Base-by-base conservation (phyloP, 1,140 invertebrate species). In the Calycopis cecrops region DNA sequence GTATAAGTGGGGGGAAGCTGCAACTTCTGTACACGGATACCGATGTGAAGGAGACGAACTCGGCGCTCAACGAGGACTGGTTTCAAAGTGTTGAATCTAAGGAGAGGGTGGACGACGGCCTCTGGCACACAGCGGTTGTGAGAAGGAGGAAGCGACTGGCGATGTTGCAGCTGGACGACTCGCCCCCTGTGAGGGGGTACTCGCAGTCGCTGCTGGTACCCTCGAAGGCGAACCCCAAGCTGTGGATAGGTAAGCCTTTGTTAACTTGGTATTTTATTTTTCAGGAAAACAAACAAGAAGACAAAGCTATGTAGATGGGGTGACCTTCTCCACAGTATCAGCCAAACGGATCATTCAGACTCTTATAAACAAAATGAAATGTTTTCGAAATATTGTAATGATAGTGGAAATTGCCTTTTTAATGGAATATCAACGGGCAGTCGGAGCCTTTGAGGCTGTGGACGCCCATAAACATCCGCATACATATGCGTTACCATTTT, bases 121-220 rank as follows among this genome's bases (percentile, higher is more conserved):
- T 91, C 38, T 95, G 94, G 93, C 94, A 96, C 73, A 91, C 90
- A 14, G 85, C 94, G 4, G 84, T 89, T 7, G 89, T 93, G 44
- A 90, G 89, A 59, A 89, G 94, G 63, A 88, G 93, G 59, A 93
- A 93, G 75, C 79, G 92, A 64, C 81, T 92, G 17, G 92, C 92
- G 11, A 90, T 90, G 65, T 79, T 96, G 38, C 90, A 92, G 71
- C 90, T 95, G 9, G 94, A 95, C 73, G 88, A 90, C 38, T 86
- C 90, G 52, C 73, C 87, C n/a, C 89, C 91, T 4, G 86, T 92
- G 1, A 91, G 90, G 63, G 91, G 89, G 14, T 88, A 91, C 62
- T 91, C 93, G 17, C 89, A 91, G 52, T 86, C 88, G 35, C 91
- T 93, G 50, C 90, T 93, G 28, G 90, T 91, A 47, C 90, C 91